Base-by-base conservation (phyloP, 1,140 invertebrate species). In the Cepaea nemoralis region DNA sequence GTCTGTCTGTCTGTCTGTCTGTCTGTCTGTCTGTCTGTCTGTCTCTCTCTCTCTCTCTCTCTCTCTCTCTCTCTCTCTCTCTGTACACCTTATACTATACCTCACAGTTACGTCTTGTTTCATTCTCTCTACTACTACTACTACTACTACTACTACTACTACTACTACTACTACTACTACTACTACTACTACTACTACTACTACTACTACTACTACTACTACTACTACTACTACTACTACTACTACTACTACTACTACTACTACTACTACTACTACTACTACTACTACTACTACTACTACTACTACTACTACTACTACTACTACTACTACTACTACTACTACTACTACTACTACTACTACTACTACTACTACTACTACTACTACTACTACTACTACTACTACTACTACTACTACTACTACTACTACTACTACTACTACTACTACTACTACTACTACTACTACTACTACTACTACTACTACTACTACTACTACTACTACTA, bases 401-500 rank as follows among this genome's bases (percentile, higher is more conserved):
- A 48, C 45, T 19, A 48, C 45, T 48, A 48, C 45, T 48, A 48
- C n/a, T 48, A 48, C 45, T 12, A 19, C 19, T 48, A 19, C 45
- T 48, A 48, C 19, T 48, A 48, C 45, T 48, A 48, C 45, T 48
- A 48, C 8, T 12, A 48, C 45, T 48, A 48, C 45, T 19, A 48
- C 45, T 48, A 48, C 45, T 48, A 48, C 45, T 19, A 48, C 45
- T 48, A 67, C 63, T n/a, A 67, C 63, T n/a, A 67, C 63, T n/a
- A 67, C 63, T 67, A 67, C 27, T 67, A 67, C 63, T 67, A 67
- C 63, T 67, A 67, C 63, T 67, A 33, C 63, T 67, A 67, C 63
- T 67, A 67, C 24, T 10, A 67, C 63, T 67, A 67, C 63, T 67
- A 67, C 63, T 67, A 67, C 63, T 67, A 67, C 63, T 67, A 67